phyloP scores from a whole-genome alignment of 64 coral and sea anemone genomes.

The Porites australiensis region DNA sequence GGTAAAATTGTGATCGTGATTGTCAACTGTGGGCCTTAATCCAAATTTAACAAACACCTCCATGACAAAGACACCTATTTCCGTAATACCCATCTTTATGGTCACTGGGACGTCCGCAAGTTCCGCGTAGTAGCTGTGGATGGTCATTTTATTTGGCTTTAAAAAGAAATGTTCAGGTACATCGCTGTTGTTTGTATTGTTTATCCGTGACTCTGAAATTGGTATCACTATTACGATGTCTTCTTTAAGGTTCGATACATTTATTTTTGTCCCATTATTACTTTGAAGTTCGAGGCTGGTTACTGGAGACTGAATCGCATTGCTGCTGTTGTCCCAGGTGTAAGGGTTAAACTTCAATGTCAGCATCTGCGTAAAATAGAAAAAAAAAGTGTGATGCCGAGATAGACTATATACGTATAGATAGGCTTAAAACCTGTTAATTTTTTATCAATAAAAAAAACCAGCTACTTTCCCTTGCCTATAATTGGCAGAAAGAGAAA shows the following conservation, averaged over 20 bases:
- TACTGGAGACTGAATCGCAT: background rate
- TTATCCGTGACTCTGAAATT: background rate
- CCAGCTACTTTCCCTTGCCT: no score
- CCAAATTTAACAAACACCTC: constrained; percentile 53
- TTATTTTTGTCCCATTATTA: no score
- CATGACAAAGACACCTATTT: constrained; percentile 2
- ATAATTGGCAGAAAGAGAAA: no score
- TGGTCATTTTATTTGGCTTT: constrained; percentile 20
- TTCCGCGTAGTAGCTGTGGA: constrained; percentile 22
- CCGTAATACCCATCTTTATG: constrained; percentile 31
- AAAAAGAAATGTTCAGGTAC: constrained; percentile 1
- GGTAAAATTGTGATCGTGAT: constrained; percentile 30
- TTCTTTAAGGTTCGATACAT: no score
- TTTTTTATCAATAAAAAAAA: no score
- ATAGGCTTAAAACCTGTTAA: no score
- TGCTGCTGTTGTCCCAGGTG: background rate
- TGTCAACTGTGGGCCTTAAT: constrained; percentile 40
- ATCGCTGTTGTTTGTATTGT: background rate
- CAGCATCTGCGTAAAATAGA: no score
- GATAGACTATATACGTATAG: no score
- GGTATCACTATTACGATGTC: no score
- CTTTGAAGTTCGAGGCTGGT: no score
- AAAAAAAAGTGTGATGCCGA: no score
- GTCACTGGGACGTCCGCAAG: background rate
- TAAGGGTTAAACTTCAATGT: background rate